These are phyloP conservation scores for Scolopax bukidnonensis DNA, from an alignment of 2,797 vertebrate species.

Conservation along the genomic window DNA sequence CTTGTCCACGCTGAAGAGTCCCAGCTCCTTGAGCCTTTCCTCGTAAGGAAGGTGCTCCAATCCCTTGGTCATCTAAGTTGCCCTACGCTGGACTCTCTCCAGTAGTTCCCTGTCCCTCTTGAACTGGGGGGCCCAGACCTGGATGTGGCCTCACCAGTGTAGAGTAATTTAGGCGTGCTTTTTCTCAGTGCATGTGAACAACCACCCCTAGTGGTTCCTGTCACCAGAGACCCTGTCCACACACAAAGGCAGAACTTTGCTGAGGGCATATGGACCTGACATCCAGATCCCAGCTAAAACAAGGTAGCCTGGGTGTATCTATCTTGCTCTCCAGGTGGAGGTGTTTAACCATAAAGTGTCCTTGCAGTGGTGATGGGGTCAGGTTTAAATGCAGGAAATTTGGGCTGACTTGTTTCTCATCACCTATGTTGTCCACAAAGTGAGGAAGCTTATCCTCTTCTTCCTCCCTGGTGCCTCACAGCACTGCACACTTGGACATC, in stretches of 20 bases:
- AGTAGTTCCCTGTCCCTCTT: too few species aligned
- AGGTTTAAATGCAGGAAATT: not conserved
- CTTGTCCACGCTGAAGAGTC: too few species aligned
- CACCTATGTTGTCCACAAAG: not conserved
- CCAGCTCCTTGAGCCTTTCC: too few species aligned
- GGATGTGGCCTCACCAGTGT: too few species aligned
- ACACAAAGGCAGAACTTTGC: not conserved
- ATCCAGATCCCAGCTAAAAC: not conserved
- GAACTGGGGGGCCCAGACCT: too few species aligned
- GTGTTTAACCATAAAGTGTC: not conserved
- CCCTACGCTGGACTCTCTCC: too few species aligned
- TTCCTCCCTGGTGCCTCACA: not conserved
- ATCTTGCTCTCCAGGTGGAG: not conserved
- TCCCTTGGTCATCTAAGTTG: too few species aligned
- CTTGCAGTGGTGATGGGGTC: not conserved
- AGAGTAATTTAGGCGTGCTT: not conserved
- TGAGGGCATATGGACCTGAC: not conserved
- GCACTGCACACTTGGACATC: not conserved
- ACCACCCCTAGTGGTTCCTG: not conserved
- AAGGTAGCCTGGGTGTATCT: not conserved
- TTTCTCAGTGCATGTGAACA: not conserved
- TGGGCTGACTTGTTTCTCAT: not conserved
- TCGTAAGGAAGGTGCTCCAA: too few species aligned
- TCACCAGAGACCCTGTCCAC: not conserved
- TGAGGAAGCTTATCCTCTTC: not conserved